Evolutionary conservation across 2,888 invertebrate species (phyloP), one percentile per base, ranked within the genome.

Genomic region (Lithodes maja): DNA sequence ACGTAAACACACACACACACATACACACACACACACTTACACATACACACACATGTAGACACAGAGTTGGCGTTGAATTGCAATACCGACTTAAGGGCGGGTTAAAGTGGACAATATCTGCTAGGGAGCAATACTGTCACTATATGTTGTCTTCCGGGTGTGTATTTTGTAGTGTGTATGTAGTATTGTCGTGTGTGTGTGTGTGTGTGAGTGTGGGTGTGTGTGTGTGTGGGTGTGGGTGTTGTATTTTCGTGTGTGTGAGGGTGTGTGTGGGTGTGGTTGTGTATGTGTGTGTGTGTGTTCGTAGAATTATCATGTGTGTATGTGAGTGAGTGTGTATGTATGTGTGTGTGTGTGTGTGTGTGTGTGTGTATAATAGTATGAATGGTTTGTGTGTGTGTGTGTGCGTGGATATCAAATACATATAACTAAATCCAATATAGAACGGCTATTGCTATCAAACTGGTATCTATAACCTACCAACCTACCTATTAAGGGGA

Each of bases 301-400:
- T n/a, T n/a, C n/a, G n/a, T n/a, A n/a, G n/a, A n/a, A n/a, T n/a
- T n/a, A n/a, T n/a, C n/a, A n/a, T n/a, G n/a, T n/a, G n/a, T n/a
- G n/a, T n/a, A n/a, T n/a, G n/a, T n/a, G n/a, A n/a, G n/a, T n/a
- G n/a, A n/a, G n/a, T n/a, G n/a, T n/a, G n/a, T n/a, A n/a, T n/a
- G n/a, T n/a, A 1, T 74, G 33, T 74, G 74, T 74, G 74, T 74
- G n/a, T 74, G 33, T 15, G 74, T 17, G 74, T 74, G n/a, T 74
- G 33, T 74, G 74, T 17, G 74, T 74, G 74, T 74, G n/a, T 74
- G 33, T n/a, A n/a, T n/a, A n/a, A n/a, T n/a, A n/a, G n/a, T n/a
- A n/a, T n/a, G n/a, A n/a, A n/a, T n/a, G n/a, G n/a, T n/a, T n/a
- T n/a, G n/a, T n/a, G n/a, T n/a, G n/a, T n/a, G n/a, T n/a, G n/a